These are phyloP conservation scores for Lycocerus yunnanus DNA, from an alignment of 2,888 invertebrate species.

Conservation along the genomic window DNA sequence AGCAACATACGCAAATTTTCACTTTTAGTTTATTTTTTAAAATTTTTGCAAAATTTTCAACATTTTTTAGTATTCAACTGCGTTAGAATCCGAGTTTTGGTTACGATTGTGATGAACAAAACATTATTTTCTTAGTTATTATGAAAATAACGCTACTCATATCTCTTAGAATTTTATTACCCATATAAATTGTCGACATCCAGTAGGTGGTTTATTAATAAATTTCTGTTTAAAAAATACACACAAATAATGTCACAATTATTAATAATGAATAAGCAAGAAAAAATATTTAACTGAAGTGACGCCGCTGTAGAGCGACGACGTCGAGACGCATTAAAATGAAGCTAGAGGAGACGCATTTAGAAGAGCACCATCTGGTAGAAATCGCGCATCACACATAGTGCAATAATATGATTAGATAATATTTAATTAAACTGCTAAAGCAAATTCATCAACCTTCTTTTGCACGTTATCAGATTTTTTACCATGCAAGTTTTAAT, in stretches of 20 bases:
- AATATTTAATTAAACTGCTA: constrained; percentile 12
- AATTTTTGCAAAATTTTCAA: too few relatives aligned
- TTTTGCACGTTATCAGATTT: neutral
- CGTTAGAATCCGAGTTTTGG: too few relatives aligned
- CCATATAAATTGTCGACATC: neutral
- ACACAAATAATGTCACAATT: neutral
- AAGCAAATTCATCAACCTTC: neutral
- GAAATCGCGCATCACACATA: constrained; percentile 15
- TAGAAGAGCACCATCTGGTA: constrained; percentile 32
- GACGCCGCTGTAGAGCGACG: constrained; percentile 14
- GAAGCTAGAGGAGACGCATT: constrained; percentile 18
- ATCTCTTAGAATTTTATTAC: neutral
- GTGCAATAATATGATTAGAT: constrained; percentile 29
- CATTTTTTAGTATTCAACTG: too few relatives aligned
- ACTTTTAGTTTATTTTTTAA: too few relatives aligned
- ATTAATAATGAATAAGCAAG: neutral
- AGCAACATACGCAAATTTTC: too few relatives aligned
- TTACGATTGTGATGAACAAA: too few relatives aligned
- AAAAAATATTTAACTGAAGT: constrained; percentile 18
- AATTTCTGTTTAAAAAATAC: neutral
- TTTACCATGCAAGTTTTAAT: neutral
- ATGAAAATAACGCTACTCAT: neutral
- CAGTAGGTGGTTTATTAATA: neutral
- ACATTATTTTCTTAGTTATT: neutral
- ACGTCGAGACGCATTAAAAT: constrained; percentile 33